Conservation (phyloP, 2,797 vertebrate species). For the Glossophaga mutica region DNA sequence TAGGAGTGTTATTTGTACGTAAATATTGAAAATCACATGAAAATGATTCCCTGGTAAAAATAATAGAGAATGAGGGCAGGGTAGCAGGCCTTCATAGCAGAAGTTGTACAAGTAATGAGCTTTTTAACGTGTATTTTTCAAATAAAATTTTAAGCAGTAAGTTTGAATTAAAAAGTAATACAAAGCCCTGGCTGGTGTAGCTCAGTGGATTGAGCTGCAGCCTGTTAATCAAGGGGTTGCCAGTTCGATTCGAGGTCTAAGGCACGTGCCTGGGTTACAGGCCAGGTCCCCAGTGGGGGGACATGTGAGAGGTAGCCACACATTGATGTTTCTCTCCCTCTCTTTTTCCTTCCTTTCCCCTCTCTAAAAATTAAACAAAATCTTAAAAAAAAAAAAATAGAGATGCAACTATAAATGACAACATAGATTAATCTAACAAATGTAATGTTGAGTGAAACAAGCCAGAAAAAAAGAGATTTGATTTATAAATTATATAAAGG, state of each 20-base stretch:
- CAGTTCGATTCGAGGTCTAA: too few species aligned
- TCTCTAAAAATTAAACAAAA: too few species aligned
- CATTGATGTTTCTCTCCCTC: too few species aligned
- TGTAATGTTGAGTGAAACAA: not conserved
- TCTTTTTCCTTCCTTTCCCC: too few species aligned
- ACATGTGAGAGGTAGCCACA: too few species aligned
- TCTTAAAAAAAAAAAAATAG: not conserved
- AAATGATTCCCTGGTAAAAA: not conserved
- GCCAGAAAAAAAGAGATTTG: not conserved
- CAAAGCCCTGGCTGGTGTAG: not conserved
- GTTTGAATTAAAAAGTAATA: not conserved
- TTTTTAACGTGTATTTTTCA: constrained; percentile 16
- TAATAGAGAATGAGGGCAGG: not conserved
- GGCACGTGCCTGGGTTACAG: too few species aligned
- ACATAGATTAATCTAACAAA: not conserved
- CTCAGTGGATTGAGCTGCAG: too few species aligned
- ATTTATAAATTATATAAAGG: not conserved
- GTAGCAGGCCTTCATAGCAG: not conserved
- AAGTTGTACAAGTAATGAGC: not conserved
- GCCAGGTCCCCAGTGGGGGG: too few species aligned
- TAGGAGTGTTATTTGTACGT: not conserved
- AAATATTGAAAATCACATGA: not conserved
- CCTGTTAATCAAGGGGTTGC: too few species aligned
- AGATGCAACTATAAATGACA: not conserved
- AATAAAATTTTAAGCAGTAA: not conserved